phyloP scores from a whole-genome alignment of 1,140 invertebrate species.

The Ectropis grisescens region DNA sequence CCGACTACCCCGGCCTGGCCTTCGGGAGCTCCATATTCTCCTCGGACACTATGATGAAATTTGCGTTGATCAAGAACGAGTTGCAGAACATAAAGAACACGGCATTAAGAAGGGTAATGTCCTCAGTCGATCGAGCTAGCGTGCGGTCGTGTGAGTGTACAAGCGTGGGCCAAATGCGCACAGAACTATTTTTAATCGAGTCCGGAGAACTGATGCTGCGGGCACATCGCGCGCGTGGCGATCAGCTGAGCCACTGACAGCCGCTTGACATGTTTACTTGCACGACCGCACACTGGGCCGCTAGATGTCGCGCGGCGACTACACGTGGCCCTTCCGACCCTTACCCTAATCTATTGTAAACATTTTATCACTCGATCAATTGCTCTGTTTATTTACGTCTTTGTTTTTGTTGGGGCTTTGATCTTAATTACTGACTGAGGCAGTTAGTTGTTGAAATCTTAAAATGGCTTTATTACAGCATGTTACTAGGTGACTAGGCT shows the following conservation, averaged over 20 bases:
- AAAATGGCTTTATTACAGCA: too few species aligned
- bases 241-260: constrained; percentile 66
- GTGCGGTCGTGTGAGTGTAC: constrained; percentile 30
- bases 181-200: constrained; percentile 60
- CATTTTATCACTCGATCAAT: too few species aligned
- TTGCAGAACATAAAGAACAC: constrained; percentile 97
- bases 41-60: constrained; percentile 98
- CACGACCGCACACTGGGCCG: constrained; percentile 19
- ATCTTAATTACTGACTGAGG: too few species aligned
- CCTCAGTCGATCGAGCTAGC: constrained; percentile 40
- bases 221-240: constrained; percentile 31
- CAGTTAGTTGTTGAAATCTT: too few species aligned
- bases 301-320: constrained; percentile 46
- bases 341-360: constrained; percentile 7
- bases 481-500: too few species aligned
- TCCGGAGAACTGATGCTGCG: constrained; percentile 17
- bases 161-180: constrained; percentile 57
- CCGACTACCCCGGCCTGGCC: constrained; percentile 92
- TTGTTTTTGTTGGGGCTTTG: too few species aligned
- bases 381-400: too few species aligned
- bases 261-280: constrained; percentile 59
- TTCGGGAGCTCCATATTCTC: constrained; percentile 94
- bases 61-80: constrained; percentile 89
- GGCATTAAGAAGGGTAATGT: constrained; percentile 93
- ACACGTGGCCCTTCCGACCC: constrained; percentile 14